phyloP scores from a whole-genome alignment of 1,140 invertebrate species.

The Drosophila gunungcola region DNA sequence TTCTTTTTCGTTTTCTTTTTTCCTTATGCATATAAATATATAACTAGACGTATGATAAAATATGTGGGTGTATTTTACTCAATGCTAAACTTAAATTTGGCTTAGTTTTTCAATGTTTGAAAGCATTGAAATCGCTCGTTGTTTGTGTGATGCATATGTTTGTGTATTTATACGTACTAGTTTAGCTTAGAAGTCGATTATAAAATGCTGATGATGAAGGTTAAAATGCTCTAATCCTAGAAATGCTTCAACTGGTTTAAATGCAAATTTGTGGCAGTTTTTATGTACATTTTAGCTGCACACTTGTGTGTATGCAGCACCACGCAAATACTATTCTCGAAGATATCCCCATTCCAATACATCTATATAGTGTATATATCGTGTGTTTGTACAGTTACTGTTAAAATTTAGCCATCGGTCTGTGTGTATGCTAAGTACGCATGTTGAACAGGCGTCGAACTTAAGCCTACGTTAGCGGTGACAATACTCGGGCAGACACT shows the following conservation, averaged over 20 bases:
- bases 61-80: slow-evolving; percentile 11
- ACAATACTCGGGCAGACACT: slow-evolving; percentile 23
- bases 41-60: slow-evolving; percentile 37
- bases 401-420: slow-evolving; percentile 35
- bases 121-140: slow-evolving; percentile 52
- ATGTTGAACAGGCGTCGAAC: slow-evolving; percentile 64
- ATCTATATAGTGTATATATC: not conserved
- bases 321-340: slow-evolving; percentile 68
- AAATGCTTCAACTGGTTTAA: slow-evolving; percentile 81
- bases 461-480: slow-evolving; percentile 35
- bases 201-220: slow-evolving; percentile 24
- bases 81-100: slow-evolving; percentile 56
- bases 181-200: slow-evolving; percentile 39
- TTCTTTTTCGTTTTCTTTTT: not conserved
- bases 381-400: slow-evolving; percentile 57
- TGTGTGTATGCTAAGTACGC: slow-evolving; percentile 49
- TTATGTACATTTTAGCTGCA: slow-evolving; percentile 73
- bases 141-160: slow-evolving; percentile 41
- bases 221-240: slow-evolving; percentile 50
- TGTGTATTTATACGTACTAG: slow-evolving; percentile 28
- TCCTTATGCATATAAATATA: slow-evolving; percentile 36
- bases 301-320: slow-evolving; percentile 35
- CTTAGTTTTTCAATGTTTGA: slow-evolving; percentile 38
- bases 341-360: slow-evolving; percentile 53
- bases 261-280: slow-evolving; percentile 73